Percentiles rank a stretch among this genome's conserved stretches.
These are phyloP conservation scores for Petromus typicus DNA, from an alignment of 2,113 vertebrate species.

Conservation along the genomic window DNA sequence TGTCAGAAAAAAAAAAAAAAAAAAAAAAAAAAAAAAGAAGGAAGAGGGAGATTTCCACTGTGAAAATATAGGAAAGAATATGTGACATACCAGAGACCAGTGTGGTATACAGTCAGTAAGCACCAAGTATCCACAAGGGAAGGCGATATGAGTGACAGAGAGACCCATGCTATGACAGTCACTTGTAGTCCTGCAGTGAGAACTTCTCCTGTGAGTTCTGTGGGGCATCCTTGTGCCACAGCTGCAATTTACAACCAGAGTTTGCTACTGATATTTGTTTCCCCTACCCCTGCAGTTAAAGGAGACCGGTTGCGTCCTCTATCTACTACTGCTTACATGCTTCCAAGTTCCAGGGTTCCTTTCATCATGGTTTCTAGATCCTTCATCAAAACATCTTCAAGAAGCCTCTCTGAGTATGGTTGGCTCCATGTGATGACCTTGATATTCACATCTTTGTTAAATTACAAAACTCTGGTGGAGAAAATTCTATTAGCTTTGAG, in stretches of 20 bases:
- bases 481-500: background rate
- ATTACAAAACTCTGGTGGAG: background rate
- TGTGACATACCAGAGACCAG: background rate
- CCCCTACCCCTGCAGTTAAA: background rate
- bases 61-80: background rate
- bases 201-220: background rate
- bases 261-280: background rate
- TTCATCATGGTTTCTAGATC: background rate
- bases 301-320: background rate
- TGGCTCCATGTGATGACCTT: background rate
- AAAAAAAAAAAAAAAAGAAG: background rate
- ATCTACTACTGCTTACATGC: background rate
- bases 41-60: background rate
- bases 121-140: background rate
- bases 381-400: slow-evolving; percentile 17
- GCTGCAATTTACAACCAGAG: background rate
- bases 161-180: background rate
- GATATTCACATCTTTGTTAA: background rate
- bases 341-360: background rate
- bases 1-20: background rate
- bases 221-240: background rate
- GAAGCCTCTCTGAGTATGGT: background rate
- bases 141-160: background rate
- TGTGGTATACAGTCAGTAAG: background rate
- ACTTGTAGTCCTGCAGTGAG: background rate